Conservation (phyloP, 2,113 vertebrate species). For the Tupaia chinensis region DNA sequence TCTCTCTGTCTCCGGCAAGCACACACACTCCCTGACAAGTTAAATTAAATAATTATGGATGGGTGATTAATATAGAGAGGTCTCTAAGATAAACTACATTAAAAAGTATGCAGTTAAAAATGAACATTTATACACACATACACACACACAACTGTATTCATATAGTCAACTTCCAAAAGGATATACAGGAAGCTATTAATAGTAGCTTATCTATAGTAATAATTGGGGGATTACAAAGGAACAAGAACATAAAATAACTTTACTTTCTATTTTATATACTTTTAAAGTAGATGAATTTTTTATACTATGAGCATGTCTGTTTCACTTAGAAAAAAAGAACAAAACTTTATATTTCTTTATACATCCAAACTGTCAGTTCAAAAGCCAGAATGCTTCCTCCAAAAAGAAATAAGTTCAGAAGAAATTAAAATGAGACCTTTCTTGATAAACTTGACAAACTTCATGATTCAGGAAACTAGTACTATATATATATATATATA, state of each 20-base stretch:
- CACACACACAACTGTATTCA: not conserved
- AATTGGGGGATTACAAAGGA: not conserved
- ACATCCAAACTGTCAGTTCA: constrained; percentile 53
- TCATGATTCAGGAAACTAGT: not conserved
- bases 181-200: not conserved
- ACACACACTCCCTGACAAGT: too few relatives aligned
- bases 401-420: constrained; percentile 16
- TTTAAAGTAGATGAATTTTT: constrained; percentile 26
- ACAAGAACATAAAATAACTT: not conserved
- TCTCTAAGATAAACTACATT: not conserved
- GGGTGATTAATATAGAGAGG: not conserved
- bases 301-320: not conserved
- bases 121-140: not conserved
- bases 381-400: constrained; percentile 57
- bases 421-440: constrained; percentile 40
- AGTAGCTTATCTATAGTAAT: not conserved
- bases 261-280: not conserved
- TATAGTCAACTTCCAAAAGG: not conserved
- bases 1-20: too few relatives aligned
- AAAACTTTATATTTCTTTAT: not conserved
- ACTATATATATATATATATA: not conserved
- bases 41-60: too few relatives aligned
- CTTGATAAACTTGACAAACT: constrained; percentile 18
- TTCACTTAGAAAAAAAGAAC: constrained; percentile 43
- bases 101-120: not conserved